These are phyloP conservation scores for Platyscapa corneri DNA, from an alignment of 1,140 invertebrate genomes.

Conservation along the genomic window DNA sequence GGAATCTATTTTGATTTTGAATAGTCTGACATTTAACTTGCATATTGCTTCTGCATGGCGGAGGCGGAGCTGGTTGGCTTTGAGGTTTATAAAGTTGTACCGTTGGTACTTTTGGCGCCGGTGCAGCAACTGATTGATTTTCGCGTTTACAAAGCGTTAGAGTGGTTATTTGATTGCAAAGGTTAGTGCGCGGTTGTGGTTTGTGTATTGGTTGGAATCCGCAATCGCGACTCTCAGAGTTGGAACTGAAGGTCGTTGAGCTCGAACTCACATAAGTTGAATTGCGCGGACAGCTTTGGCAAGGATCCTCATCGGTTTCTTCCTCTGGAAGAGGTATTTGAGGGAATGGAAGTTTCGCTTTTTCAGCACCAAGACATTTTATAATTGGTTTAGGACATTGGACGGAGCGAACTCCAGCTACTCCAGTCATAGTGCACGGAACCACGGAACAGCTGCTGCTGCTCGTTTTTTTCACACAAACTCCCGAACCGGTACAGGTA, in stretches of 20 bases:
- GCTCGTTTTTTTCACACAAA: slow-evolving; percentile 61
- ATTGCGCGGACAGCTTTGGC: slow-evolving; percentile 49
- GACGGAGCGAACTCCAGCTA: slow-evolving; percentile 60
- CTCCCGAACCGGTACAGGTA: slow-evolving; percentile 54
- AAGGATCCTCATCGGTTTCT: slow-evolving; percentile 38
- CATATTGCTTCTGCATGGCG: slow-evolving; percentile 32
- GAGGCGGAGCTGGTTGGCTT: slow-evolving; percentile 52
- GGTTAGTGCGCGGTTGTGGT: slow-evolving; percentile 70
- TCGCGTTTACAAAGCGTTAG: slow-evolving; percentile 70
- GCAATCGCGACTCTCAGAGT: slow-evolving; percentile 43
- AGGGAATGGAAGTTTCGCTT: slow-evolving; percentile 65
- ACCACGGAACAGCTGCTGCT: slow-evolving; percentile 62
- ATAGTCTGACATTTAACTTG: slow-evolving; percentile 49
- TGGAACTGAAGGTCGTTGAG: slow-evolving; percentile 16
- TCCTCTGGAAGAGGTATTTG: slow-evolving; percentile 69
- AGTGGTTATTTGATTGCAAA: slow-evolving; percentile 69
- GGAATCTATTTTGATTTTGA: slow-evolving; percentile 53
- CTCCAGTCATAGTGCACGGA: slow-evolving; percentile 56
- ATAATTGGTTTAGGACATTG: slow-evolving; percentile 60
- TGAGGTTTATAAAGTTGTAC: slow-evolving; percentile 70
- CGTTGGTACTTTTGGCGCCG: slow-evolving; percentile 51
- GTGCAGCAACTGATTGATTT: slow-evolving; percentile 52
- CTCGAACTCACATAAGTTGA: slow-evolving; percentile 27
- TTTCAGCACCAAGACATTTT: slow-evolving; percentile 53
- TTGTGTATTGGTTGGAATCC: slow-evolving; percentile 67